These are phyloP conservation scores for Mimumesa dahlbomi DNA, from an alignment of 2,888 invertebrate species.

Conservation along the genomic window DNA sequence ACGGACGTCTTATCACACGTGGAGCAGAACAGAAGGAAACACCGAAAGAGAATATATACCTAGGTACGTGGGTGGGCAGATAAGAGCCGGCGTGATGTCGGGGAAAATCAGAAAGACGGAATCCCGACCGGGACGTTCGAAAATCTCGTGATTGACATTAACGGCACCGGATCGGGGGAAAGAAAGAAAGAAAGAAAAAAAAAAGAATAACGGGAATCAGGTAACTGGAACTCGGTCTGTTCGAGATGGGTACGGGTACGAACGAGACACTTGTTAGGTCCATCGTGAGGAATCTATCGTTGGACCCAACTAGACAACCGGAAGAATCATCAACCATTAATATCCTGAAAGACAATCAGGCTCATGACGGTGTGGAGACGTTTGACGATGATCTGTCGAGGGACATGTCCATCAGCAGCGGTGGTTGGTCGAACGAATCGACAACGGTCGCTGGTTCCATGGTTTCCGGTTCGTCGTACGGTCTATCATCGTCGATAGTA, in stretches of 20 bases:
- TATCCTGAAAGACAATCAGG: no score
- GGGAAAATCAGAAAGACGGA: slow-evolving; percentile 38
- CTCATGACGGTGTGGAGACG: slow-evolving; percentile 28
- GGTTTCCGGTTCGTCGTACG: slow-evolving; percentile 29
- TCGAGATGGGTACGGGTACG: slow-evolving; percentile 43
- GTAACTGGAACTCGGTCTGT: slow-evolving; percentile 8
- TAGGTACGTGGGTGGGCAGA: not conserved
- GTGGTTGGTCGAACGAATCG: slow-evolving; percentile 69
- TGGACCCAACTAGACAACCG: slow-evolving; percentile 23
- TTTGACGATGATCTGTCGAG: slow-evolving; percentile 33
- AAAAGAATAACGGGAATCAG: no score
- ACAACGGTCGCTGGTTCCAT: slow-evolving; percentile 40
- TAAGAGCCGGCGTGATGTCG: slow-evolving; percentile 44
- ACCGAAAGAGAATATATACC: not conserved
- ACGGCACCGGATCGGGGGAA: slow-evolving; percentile 9
- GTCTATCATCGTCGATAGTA: slow-evolving; percentile 35
- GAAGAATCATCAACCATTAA: no score
- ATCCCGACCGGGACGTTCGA: slow-evolving; percentile 59
- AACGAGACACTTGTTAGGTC: slow-evolving; percentile 37
- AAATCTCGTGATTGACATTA: slow-evolving; percentile 67
- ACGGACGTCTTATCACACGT: slow-evolving; percentile 31
- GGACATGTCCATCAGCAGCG: slow-evolving; percentile 18
- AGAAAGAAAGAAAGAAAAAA: no score
- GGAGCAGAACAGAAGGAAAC: not conserved
- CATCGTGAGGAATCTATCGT: slow-evolving; percentile 39